A percentile compares a stretch with the other conserved stretches of the same genome.
Evolutionary conservation across 2,888 invertebrate genomes (phyloP).

Genomic region (Metalampra italica): DNA sequence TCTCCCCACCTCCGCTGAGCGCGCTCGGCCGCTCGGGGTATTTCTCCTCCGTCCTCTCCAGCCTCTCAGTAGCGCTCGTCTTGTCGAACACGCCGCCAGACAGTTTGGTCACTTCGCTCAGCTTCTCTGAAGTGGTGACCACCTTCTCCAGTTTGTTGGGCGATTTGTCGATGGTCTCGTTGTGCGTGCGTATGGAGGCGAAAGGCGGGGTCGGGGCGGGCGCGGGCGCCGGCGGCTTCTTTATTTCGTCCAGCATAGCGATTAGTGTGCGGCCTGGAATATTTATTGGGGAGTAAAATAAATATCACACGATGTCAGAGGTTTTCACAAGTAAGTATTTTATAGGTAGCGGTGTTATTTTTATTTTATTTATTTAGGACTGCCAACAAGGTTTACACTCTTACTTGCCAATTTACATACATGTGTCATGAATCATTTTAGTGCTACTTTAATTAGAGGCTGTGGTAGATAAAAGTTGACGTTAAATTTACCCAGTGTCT

Average conservation of each 20-base stretch:
- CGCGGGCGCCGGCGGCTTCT: constrained; percentile 48
- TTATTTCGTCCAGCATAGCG: constrained; percentile 65
- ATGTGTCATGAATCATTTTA: no score
- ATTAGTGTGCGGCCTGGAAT: constrained; percentile 57
- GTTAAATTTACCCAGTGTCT: no score
- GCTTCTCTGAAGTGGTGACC: constrained; percentile 27
- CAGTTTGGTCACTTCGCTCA: constrained; percentile 24
- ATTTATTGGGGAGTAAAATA: constrained; percentile 1
- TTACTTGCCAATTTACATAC: no score
- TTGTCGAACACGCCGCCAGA: constrained; percentile 31
- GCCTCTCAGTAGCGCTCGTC: constrained; percentile 36
- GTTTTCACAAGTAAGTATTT: no score
- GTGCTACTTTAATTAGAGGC: no score
- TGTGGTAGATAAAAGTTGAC: no score
- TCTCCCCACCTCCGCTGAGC: constrained; percentile 25
- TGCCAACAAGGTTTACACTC: no score
- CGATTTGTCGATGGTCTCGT: constrained; percentile 27
- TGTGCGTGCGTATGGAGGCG: constrained; percentile 29
- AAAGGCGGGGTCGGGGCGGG: constrained; percentile 45
- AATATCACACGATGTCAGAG: background rate
- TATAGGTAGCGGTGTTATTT: no score
- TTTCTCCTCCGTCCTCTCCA: constrained; percentile 38
- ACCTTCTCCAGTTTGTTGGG: constrained; percentile 32
- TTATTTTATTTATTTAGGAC: no score
- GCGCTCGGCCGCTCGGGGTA: constrained; percentile 20